Conservation (phyloP, 2,797 vertebrate genomes). For the Linurgus olivaceus region DNA sequence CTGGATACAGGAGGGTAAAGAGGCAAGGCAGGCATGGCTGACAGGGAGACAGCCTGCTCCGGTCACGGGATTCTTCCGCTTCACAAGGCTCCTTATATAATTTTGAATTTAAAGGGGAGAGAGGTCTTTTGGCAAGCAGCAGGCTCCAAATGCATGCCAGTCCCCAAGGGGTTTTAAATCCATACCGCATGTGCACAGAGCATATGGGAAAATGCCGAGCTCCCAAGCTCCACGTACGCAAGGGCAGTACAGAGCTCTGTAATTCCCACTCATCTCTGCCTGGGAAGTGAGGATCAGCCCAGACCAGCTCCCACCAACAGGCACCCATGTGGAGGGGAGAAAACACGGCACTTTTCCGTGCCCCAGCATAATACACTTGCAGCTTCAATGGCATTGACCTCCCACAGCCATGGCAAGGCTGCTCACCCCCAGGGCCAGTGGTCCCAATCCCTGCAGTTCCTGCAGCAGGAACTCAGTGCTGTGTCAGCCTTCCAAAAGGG, state of each 20-base stretch:
- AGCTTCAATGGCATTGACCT: background rate
- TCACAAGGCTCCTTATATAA: constrained; percentile 25
- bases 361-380: accelerated
- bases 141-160: constrained; percentile 35
- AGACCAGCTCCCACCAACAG: accelerated
- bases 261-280: background rate
- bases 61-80: accelerated
- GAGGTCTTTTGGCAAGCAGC: constrained; percentile 42
- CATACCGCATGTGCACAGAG: background rate
- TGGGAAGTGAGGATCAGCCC: background rate
- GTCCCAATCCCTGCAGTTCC: background rate
- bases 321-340: background rate
- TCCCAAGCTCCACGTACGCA: background rate
- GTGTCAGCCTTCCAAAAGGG: background rate
- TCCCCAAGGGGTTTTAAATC: constrained; percentile 46
- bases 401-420: background rate
- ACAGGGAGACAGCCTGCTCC: background rate
- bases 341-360: accelerated
- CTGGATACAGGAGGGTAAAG: background rate
- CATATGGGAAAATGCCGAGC: background rate
- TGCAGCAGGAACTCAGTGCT: background rate
- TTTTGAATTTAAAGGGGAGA: constrained; percentile 20
- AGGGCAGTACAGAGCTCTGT: background rate
- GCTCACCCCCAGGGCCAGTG: background rate
- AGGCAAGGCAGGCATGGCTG: accelerated